phyloP scores from a whole-genome alignment of 2,797 vertebrate species.

The Gallinago nigripennis region DNA sequence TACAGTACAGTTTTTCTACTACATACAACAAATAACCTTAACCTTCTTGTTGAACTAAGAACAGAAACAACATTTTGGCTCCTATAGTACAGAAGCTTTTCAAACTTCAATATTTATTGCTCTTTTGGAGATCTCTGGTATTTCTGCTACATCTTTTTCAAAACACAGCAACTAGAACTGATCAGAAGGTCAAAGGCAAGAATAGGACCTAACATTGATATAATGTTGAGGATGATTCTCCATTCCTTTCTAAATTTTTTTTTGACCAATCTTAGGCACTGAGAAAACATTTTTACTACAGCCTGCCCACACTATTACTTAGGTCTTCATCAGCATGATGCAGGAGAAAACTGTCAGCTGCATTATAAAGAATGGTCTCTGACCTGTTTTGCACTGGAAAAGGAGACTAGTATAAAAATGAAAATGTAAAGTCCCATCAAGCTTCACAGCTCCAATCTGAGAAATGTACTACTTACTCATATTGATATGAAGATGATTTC shows the following conservation, averaged over 20 bases:
- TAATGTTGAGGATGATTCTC: not conserved
- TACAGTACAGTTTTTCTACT: not conserved
- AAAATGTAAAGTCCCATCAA: not conserved
- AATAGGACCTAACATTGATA: not conserved
- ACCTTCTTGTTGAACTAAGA: not conserved
- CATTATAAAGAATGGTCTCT: not conserved
- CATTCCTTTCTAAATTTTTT: not conserved
- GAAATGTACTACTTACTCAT: not conserved
- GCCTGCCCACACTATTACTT: not conserved
- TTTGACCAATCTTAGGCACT: not conserved
- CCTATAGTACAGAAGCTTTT: not conserved
- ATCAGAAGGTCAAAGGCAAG: conserved; percentile 7
- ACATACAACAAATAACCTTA: not conserved
- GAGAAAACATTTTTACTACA: not conserved
- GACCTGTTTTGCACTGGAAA: not conserved
- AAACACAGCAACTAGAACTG: not conserved
- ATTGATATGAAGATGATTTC: not conserved
- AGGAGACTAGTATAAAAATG: not conserved
- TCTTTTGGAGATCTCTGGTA: not conserved
- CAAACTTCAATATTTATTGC: not conserved
- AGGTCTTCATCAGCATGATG: not conserved
- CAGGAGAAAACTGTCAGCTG: not conserved
- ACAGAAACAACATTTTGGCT: not conserved
- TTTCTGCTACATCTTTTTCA: conserved; percentile 7
- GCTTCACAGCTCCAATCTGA: not conserved